Conservation (phyloP, 92 coral and sea anemone species). For the Diadumene lineata region DNA sequence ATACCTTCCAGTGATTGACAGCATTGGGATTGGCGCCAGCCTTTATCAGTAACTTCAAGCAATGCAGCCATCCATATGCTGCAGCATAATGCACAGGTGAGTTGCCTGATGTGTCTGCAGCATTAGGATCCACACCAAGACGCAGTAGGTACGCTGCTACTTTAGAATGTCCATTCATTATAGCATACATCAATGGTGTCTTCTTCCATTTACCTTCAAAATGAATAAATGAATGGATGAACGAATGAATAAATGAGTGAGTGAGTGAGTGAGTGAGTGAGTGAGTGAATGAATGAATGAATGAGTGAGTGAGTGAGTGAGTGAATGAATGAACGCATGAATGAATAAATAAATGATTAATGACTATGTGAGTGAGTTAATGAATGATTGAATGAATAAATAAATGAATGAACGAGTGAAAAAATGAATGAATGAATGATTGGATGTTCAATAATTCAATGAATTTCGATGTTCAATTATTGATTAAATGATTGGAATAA, state of each 20-base stretch:
- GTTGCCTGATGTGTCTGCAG: conserved; percentile 75
- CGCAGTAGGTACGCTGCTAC: conserved; percentile 73
- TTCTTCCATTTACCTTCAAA: conserved; percentile 71
- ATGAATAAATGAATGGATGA: not conserved
- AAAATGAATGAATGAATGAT: too few relatives aligned
- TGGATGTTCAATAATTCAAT: too few relatives aligned
- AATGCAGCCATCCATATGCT: conserved; percentile 87
- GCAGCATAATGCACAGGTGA: conserved; percentile 88
- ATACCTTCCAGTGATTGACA: conserved; percentile 80
- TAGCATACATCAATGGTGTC: conserved; percentile 88
- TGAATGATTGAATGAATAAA: not conserved
- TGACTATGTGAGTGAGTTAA: not conserved
- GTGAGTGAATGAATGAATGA: not conserved
- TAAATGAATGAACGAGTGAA: not conserved
- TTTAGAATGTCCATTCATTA: conserved; percentile 80
- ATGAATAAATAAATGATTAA: not conserved
- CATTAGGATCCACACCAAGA: conserved; percentile 72
- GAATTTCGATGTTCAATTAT: too few relatives aligned
- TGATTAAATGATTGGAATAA: not conserved
- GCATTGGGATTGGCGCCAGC: conserved; percentile 79
- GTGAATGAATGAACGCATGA: not conserved
- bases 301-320: not conserved
- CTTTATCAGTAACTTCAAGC: conserved; percentile 68
- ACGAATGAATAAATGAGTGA: not conserved
- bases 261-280: not conserved